Base-by-base conservation (phyloP, 2,888 invertebrate genomes). In the Graphium colonna region DNA sequence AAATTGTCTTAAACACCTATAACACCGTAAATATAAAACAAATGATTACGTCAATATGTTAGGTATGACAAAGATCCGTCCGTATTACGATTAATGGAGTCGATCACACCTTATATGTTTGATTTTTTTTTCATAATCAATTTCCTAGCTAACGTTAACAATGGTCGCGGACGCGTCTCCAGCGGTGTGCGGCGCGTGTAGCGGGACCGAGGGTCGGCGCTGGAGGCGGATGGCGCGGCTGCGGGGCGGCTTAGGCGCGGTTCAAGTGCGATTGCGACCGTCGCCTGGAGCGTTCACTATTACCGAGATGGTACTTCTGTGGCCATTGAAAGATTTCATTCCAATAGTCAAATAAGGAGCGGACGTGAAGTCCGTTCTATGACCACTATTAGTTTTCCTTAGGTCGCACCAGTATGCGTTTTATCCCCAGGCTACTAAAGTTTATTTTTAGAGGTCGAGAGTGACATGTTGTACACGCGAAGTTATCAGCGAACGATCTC, bases 21-120 rank as follows among this genome's bases (percentile, higher is more conserved):
- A 89, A 89, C 87, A 88, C 88, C 88, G 87, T 89, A 88, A 88
- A 86, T 89, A 87, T 87, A 89, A 88, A 89, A 88, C 87, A 85
- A 89, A 88, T 85, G 82, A 84, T 88, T 86, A 89, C 82, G 87
- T 88, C 87, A 87, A 82, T 85, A 88, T 87, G 87, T 88, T 85
- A 86, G 89, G 89, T 88, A 88, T 89, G 89, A 88, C 87, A 86
- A 86, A 85, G 84, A 82, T 85, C 82, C 84, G 79, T 87, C 82
- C 82, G 87, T 87, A 85, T 84, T 59, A 51, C 56, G 56, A 84
- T 71, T 83, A 85, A 86, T 36, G n/a, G 36, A 12, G n/a, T 33
- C 33, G n/a, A 84, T 80, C 86, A 88, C 87, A 86, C 88, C 87
- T 82, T 79, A 86, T 80, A 87, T 82, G 21, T 3, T 2, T 21